Evolutionary conservation across 2,888 invertebrate species (phyloP).

Genomic region (Panzeria rudis): DNA sequence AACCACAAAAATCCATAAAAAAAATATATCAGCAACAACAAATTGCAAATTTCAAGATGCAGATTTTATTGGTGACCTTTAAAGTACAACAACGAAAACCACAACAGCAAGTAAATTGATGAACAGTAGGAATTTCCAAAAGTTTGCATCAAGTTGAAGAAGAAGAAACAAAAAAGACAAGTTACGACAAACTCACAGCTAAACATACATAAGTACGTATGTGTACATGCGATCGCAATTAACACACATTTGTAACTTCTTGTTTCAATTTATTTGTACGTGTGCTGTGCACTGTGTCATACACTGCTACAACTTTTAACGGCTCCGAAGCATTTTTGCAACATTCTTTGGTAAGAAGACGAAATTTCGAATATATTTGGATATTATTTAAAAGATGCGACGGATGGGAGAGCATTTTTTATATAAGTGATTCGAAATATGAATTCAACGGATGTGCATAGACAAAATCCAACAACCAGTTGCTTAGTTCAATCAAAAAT

Average conservation of each 20-base stretch:
- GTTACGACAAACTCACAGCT: slow-evolving; percentile 20
- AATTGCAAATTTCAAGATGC: slow-evolving; percentile 38
- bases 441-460: too few species aligned
- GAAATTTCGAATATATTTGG: too few species aligned
- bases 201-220: neutral
- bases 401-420: too few species aligned
- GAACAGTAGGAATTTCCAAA: slow-evolving; percentile 34
- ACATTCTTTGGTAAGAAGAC: too few species aligned
- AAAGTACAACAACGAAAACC: slow-evolving; percentile 29
- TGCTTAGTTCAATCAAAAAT: too few species aligned
- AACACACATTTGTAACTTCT: slow-evolving; percentile 56
- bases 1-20: neutral
- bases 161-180: slow-evolving; percentile 5
- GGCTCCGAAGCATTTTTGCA: neutral
- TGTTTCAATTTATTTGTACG: slow-evolving; percentile 29
- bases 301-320: slow-evolving; percentile 20
- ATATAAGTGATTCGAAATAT: too few species aligned
- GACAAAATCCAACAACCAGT: too few species aligned
- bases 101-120: slow-evolving; percentile 14
- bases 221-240: slow-evolving; percentile 31
- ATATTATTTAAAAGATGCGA: too few species aligned
- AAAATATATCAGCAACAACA: neutral
- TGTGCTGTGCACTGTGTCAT: slow-evolving; percentile 26
- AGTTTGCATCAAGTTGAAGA: slow-evolving; percentile 2
- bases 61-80: slow-evolving; percentile 66